phyloP scores from a whole-genome alignment of 2,797 vertebrate genomes.

The Tolypeutes matacus region DNA sequence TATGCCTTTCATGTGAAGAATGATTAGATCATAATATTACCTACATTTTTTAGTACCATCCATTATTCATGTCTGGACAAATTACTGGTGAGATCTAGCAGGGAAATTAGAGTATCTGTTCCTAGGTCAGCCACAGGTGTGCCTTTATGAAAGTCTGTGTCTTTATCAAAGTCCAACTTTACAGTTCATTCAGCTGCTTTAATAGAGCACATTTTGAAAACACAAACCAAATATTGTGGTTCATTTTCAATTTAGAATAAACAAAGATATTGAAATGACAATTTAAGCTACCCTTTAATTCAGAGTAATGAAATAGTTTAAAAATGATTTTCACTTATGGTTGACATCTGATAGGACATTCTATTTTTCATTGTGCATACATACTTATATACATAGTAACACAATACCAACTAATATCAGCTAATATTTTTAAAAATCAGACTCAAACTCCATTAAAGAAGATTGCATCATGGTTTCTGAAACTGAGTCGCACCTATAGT shows the following conservation, averaged over 20 bases:
- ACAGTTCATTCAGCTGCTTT: neutral
- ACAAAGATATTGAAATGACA: neutral
- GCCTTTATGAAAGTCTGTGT: conserved; percentile 43
- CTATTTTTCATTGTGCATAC: neutral
- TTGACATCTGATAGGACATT: neutral
- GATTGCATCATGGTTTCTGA: neutral
- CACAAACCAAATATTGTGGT: conserved; percentile 13
- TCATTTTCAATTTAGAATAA: conserved; percentile 8
- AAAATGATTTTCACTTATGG: neutral
- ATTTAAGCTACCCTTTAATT: neutral
- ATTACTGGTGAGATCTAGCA: neutral
- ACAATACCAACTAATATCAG: neutral
- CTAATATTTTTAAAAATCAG: neutral
- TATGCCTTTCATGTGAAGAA: conserved; percentile 30
- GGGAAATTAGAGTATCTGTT: neutral
- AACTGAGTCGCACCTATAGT: neutral
- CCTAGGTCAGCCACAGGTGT: neutral
- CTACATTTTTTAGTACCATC: neutral
- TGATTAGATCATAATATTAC: neutral
- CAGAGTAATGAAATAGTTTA: neutral
- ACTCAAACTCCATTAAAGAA: neutral
- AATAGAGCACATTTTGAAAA: neutral
- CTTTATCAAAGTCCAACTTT: conserved; percentile 39
- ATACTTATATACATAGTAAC: neutral
- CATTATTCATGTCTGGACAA: neutral